A percentile compares a stretch with the other conserved stretches of the same genome.
Evolutionary conservation across 1,140 invertebrate genomes (phyloP).

Genomic region (Heterodera schachtii): DNA sequence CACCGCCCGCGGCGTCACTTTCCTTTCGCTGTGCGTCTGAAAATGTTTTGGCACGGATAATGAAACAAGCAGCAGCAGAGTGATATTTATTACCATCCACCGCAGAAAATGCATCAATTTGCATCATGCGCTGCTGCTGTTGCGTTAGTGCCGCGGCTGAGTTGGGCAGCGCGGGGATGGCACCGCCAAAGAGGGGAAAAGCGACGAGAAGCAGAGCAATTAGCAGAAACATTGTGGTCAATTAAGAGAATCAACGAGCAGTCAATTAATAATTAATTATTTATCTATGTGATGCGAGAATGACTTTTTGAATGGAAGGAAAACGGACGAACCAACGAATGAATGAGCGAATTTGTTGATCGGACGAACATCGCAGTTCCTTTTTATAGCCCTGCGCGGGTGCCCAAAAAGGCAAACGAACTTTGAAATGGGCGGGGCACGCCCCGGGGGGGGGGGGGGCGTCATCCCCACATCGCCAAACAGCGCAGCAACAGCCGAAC

Average conservation of each 20-base stretch:
- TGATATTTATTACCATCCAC: too few species aligned
- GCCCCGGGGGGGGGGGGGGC: too few species aligned
- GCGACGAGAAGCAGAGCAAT: background rate
- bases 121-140: background rate
- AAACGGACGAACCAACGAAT: background rate
- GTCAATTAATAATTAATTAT: too few species aligned
- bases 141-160: background rate
- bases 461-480: background rate
- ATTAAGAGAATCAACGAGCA: too few species aligned
- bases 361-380: background rate
- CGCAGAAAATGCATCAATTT: background rate
- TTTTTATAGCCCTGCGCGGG: background rate
- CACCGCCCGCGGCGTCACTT: too few species aligned
- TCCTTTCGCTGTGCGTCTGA: too few species aligned
- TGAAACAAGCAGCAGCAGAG: too few species aligned
- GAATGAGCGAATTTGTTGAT: background rate
- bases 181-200: background rate
- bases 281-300: too few species aligned
- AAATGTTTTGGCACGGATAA: too few species aligned
- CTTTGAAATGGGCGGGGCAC: background rate
- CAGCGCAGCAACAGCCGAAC: too few species aligned
- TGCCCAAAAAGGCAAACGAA: slow-evolving; percentile 2
- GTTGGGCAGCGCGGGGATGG: background rate
- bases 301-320: too few species aligned
- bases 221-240: background rate